phyloP scores from a whole-genome alignment of 2,888 invertebrate genomes.

The Celastrina argiolus region DNA sequence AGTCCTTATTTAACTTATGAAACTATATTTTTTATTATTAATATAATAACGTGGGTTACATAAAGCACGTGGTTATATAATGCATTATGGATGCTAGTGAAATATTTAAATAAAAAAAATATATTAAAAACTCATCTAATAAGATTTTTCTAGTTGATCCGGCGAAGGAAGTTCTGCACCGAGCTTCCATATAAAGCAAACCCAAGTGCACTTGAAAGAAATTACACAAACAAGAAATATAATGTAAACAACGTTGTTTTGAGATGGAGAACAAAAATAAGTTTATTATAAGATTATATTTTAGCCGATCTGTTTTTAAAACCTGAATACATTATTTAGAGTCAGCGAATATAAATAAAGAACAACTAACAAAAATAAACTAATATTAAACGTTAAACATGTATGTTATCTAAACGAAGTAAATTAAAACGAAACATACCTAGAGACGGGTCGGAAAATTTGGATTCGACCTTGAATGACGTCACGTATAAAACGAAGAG shows the following conservation, averaged over 20 bases:
- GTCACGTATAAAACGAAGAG: conserved; percentile 2
- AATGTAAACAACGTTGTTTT: not conserved
- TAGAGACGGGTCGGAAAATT: not conserved
- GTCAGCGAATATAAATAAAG: not conserved
- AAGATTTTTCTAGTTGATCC: not conserved
- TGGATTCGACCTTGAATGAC: conserved; percentile 16
- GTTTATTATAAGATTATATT: not conserved
- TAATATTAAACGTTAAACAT: conserved; percentile 1
- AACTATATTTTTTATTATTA: too few species aligned
- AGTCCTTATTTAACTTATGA: too few species aligned
- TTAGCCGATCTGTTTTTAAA: not conserved
- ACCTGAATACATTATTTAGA: not conserved
- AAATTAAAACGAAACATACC: conserved; percentile 7
- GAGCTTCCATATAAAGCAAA: not conserved
- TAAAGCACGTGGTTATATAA: too few species aligned
- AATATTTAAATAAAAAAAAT: too few species aligned
- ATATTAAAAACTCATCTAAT: not conserved
- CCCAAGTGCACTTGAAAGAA: not conserved
- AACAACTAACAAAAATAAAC: not conserved
- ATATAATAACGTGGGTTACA: too few species aligned
- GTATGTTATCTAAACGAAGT: conserved; percentile 6
- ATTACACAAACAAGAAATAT: too few species aligned
- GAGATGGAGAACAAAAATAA: not conserved
- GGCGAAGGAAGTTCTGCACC: not conserved
- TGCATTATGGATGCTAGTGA: too few species aligned